Conservation (phyloP, 1,140 invertebrate species). For the Rhopalosiphum maidis region DNA sequence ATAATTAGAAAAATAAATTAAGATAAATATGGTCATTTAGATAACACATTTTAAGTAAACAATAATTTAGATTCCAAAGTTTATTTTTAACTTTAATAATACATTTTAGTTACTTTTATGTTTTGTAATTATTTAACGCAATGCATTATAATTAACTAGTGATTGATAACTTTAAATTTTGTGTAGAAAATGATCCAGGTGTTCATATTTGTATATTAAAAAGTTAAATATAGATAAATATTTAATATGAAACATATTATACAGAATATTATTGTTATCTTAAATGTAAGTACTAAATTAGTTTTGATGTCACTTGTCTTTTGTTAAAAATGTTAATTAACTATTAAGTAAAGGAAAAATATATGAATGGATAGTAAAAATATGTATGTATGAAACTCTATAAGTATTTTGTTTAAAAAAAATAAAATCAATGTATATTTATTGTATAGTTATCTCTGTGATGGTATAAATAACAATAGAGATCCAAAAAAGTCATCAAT, state of each 20-base stretch:
- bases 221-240: background rate
- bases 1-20: background rate
- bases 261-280: background rate
- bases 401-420: background rate
- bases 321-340: background rate
- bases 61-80: background rate
- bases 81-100: background rate
- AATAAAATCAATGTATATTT: background rate
- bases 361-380: background rate
- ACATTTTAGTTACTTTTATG: background rate
- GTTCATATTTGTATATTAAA: too few species aligned
- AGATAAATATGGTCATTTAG: background rate
- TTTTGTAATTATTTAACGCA: background rate
- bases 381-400: background rate
- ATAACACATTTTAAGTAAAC: background rate
- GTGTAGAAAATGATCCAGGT: too few species aligned
- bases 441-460: background rate
- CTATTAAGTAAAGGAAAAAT: background rate
- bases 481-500: slow-evolving; percentile 29
- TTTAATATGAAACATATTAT: too few species aligned
- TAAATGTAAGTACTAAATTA: background rate
- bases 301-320: background rate
- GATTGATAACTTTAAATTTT: too few species aligned
- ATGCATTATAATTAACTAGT: too few species aligned
- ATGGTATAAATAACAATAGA: background rate